Evolutionary conservation across 2,888 invertebrate genomes (phyloP).

Genomic region (Lutraria lutraria): DNA sequence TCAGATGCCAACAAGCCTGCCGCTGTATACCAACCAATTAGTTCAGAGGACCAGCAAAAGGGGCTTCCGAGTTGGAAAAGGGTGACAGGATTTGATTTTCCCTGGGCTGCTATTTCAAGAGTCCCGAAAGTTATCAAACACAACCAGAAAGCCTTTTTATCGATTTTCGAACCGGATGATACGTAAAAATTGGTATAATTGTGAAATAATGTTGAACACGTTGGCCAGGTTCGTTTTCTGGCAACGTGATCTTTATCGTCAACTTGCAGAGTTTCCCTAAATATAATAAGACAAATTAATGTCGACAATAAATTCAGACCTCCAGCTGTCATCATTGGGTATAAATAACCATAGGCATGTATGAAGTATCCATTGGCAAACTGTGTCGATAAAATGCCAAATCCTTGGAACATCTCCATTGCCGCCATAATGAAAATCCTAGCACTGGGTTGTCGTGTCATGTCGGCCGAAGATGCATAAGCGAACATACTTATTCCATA

Average conservation of each 20-base stretch:
- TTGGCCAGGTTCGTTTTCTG: background rate
- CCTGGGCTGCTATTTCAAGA: conserved; percentile 20
- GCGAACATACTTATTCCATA: conserved; percentile 22
- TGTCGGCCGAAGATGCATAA: conserved; percentile 38
- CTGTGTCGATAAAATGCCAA: conserved; percentile 35
- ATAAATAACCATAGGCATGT: conserved; percentile 44
- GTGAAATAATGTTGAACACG: background rate
- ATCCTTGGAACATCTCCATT: conserved; percentile 41
- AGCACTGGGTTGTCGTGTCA: conserved; percentile 25
- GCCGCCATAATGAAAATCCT: conserved; percentile 39
- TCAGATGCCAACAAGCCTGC: background rate
- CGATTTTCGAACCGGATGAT: background rate
- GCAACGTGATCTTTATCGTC: background rate
- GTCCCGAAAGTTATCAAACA: conserved; percentile 23
- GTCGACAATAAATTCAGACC: background rate
- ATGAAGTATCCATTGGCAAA: conserved; percentile 54
- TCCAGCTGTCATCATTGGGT: conserved; percentile 35
- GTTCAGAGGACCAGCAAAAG: conserved; percentile 45
- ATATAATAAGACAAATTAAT: conserved; percentile 8
- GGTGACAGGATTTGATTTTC: conserved; percentile 15
- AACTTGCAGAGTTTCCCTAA: conserved; percentile 31
- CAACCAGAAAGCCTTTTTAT: conserved; percentile 40
- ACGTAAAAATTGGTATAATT: conserved; percentile 41
- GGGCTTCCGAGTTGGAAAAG: conserved; percentile 49
- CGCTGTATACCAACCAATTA: conserved; percentile 41